A percentile compares a stretch with the other conserved stretches of the same genome.
Evolutionary conservation across 2,888 invertebrate species (phyloP).

Genomic region (Lissocephala sabroskyi): DNA sequence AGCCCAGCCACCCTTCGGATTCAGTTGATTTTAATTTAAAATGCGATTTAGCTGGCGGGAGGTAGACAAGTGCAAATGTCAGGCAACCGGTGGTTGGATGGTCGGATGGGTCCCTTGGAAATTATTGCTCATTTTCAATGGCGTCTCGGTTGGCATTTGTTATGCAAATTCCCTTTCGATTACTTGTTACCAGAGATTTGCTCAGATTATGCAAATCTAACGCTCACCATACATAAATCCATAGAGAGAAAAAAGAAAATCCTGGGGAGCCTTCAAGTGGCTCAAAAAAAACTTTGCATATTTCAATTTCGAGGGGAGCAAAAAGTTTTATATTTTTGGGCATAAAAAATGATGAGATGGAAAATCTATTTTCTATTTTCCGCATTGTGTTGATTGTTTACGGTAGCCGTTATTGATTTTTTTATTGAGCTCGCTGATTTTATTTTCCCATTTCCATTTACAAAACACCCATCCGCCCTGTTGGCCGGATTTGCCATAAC

Average conservation of each 20-base stretch:
- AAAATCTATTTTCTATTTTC: constrained; percentile 50
- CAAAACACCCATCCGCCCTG: neutral
- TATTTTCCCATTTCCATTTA: constrained; percentile 15
- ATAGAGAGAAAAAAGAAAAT: neutral
- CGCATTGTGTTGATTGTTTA: constrained; percentile 44
- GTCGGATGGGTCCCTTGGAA: neutral
- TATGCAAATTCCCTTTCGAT: constrained; percentile 66
- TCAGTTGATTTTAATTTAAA: too few species aligned
- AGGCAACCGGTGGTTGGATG: neutral
- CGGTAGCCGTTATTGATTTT: constrained; percentile 42
- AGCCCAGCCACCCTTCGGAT: too few species aligned
- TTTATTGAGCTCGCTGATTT: constrained; percentile 11
- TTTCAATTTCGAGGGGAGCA: constrained; percentile 19
- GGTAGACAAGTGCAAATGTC: constrained; percentile 30
- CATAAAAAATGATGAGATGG: constrained; percentile 42
- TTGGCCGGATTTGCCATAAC: constrained; percentile 12
- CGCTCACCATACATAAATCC: constrained; percentile 20
- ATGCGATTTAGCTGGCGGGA: too few species aligned
- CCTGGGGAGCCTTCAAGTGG: constrained; percentile 48
- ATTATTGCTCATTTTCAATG: constrained; percentile 29
- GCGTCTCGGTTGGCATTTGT: constrained; percentile 44
- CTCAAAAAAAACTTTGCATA: constrained; percentile 58
- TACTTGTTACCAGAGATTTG: constrained; percentile 66
- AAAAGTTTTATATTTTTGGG: constrained; percentile 26
- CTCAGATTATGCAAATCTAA: constrained; percentile 58